Conservation (phyloP, 2,797 vertebrate genomes). For the Ctenopoma kingsleyae region DNA sequence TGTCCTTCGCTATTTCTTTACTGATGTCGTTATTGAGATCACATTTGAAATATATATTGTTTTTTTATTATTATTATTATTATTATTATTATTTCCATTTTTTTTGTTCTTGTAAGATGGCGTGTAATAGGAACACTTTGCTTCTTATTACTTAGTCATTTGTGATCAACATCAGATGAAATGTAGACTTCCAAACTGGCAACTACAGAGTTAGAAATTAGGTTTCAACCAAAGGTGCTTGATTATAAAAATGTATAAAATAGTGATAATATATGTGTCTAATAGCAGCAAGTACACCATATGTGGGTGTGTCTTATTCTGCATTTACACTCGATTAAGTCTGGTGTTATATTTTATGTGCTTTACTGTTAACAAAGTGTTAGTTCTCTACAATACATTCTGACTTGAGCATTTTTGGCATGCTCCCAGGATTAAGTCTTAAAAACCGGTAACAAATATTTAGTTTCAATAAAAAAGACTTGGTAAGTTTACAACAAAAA, state of each 20-base stretch:
- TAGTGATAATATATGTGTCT: background rate
- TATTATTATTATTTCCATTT: conserved; percentile 10
- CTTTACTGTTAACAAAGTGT: too few relatives aligned
- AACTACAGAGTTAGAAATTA: background rate
- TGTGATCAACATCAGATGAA: background rate
- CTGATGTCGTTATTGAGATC: conserved; percentile 5
- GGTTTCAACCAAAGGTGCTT: background rate
- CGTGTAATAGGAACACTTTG: background rate
- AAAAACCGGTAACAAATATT: too few relatives aligned
- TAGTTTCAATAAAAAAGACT: too few relatives aligned
- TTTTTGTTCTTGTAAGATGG: conserved; percentile 1
- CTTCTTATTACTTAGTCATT: background rate
- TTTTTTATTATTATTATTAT: background rate
- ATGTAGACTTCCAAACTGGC: background rate
- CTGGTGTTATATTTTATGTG: too few relatives aligned
- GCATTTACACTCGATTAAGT: too few relatives aligned
- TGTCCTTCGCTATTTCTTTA: background rate
- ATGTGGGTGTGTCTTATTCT: background rate
- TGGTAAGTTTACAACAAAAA: too few relatives aligned
- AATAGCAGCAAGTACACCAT: too few relatives aligned
- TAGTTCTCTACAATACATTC: too few relatives aligned
- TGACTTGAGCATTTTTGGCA: too few relatives aligned
- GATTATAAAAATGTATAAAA: background rate
- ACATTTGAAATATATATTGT: conserved; percentile 18
- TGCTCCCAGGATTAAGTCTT: too few relatives aligned